These are phyloP conservation scores for Mico argentatus DNA, from an alignment of 2,797 vertebrate species.

Conservation along the genomic window DNA sequence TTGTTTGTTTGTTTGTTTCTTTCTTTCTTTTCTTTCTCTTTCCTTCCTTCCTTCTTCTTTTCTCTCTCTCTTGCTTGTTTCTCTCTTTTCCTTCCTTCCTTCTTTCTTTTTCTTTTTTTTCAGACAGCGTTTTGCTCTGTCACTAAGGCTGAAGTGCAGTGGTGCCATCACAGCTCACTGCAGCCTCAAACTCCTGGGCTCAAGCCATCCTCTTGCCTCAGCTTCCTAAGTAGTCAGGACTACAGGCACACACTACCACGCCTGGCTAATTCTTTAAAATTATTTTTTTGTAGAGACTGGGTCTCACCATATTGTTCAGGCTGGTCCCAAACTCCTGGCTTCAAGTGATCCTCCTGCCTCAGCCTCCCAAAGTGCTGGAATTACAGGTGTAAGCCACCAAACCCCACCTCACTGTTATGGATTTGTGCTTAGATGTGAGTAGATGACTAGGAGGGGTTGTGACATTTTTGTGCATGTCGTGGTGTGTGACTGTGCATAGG, in stretches of 20 bases:
- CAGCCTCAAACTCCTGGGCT: background rate
- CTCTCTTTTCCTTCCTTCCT: too few species aligned
- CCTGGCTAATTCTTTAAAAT: background rate
- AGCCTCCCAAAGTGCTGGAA: background rate
- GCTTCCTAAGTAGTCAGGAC: background rate
- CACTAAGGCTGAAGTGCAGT: background rate
- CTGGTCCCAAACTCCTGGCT: background rate
- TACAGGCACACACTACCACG: background rate
- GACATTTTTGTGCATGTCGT: background rate
- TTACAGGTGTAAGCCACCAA: background rate
- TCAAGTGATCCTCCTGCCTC: background rate
- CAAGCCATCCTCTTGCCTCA: background rate
- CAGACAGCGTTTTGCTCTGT: background rate
- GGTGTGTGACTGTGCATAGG: background rate
- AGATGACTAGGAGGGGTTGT: background rate
- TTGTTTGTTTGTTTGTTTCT: fast-evolving
- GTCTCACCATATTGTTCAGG: background rate
- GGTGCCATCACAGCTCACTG: background rate
- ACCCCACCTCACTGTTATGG: background rate
- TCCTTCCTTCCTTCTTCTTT: too few species aligned
- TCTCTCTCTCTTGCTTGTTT: too few species aligned
- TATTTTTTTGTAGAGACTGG: background rate
- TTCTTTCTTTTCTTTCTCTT: too few species aligned
- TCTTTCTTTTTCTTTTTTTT: too few species aligned
- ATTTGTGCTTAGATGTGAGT: background rate